These are phyloP conservation scores for Eudorcas thomsonii DNA, from an alignment of 2,113 vertebrate genomes.

Conservation along the genomic window DNA sequence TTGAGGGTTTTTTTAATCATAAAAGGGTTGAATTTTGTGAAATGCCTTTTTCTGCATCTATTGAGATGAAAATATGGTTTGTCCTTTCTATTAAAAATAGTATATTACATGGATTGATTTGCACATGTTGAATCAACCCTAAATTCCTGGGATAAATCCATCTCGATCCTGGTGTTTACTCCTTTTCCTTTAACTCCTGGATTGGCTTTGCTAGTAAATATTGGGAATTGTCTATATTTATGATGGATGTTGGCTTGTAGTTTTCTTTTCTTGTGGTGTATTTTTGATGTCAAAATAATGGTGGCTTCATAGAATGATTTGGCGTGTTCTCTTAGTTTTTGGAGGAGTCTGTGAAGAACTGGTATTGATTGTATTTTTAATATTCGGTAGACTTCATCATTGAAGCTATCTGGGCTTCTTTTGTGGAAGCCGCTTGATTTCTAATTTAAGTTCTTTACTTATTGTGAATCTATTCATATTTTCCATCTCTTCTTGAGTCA, in stretches of 20 bases:
- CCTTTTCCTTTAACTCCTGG: not conserved
- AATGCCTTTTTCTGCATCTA: not conserved
- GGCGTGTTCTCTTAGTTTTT: not conserved
- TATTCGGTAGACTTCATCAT: not conserved
- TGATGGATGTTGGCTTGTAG: not conserved
- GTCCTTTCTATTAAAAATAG: not conserved
- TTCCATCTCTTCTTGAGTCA: not conserved
- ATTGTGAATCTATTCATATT: not conserved
- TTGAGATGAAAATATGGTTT: not conserved
- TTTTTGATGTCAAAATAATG: not conserved
- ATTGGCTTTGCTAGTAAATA: not conserved
- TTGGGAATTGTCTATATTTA: not conserved
- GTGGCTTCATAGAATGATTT: not conserved
- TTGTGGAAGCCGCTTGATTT: not conserved
- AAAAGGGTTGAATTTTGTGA: not conserved
- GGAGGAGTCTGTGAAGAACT: not conserved
- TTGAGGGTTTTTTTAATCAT: not conserved
- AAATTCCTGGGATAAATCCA: not conserved
- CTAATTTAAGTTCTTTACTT: not conserved
- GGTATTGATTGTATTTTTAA: not conserved
- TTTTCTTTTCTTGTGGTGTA: not conserved
- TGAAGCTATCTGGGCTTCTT: not conserved
- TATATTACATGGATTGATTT: not conserved
- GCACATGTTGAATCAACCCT: not conserved
- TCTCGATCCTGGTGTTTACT: not conserved